Evolutionary conservation across 2,888 invertebrate genomes (phyloP), one percentile per base, ranked within the genome.

Genomic region (Pomacea canaliculata): DNA sequence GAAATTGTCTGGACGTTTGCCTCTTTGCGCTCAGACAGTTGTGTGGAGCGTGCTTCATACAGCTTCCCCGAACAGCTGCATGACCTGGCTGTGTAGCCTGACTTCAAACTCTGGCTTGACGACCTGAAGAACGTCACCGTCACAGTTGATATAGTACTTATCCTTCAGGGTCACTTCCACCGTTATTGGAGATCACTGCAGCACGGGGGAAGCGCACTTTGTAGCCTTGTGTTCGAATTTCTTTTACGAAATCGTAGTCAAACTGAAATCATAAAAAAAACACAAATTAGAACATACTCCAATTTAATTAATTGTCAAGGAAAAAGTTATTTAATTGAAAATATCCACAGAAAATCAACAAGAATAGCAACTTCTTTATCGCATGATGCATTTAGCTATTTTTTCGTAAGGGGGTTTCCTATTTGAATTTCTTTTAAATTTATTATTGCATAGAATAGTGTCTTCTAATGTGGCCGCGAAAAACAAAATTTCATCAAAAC

Each of bases 71-170:
- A 77, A 81, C 49, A 81, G 63, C 49, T 73, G 79, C 16, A 81
- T 62, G 18, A 75, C 76, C 48, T 78, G 76, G 49, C 71, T 67
- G 70, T 81, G 79, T 10, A 79, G 73, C 51, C 77, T 76, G 70
- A 86, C 83, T 68, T 85, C 83, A 66, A 85, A 85, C 71, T 84
- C 81, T 2, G 84, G 81, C 60, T 82, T 78, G 18, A 80, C 78
- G 3, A 86, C 74, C 49, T 71, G 70, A 37, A 86, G 79, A 1
- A 83, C 83, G 46, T 87, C 86, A 9, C 87, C 87, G 63, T 87
- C 87, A 73, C 83, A 84, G 77, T 86, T 87, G 56, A 87, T 82
- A 76, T 86, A 86, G 76, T 79, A 84, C 62, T 82, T 83, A 16
- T 84, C 83, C 10, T 73, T 69, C 27, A 82, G 68, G 56, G 76